Base-by-base conservation (phyloP, 53 echinoderm and acorn worm species). In the Paelopatides confundens region DNA sequence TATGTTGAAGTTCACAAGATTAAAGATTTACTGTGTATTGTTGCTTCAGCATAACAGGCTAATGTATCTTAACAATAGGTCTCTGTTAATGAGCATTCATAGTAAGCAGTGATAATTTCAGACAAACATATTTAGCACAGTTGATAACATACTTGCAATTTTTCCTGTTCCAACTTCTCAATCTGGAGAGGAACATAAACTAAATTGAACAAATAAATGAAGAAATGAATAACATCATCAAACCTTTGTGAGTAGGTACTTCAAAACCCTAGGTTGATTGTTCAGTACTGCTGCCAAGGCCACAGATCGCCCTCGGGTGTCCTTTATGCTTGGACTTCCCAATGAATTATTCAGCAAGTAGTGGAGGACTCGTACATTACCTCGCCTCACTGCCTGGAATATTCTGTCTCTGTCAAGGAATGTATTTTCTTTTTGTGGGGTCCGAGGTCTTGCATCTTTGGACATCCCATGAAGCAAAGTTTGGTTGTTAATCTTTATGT, bases 241-340 rank as follows among this genome's bases (percentile, higher is more conserved):
- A 69, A 98, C 99, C 99, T 99, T 99, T 86, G 93, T 90, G 12
- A 99, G 82, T 5, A 96, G 90, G 78, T 92, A 99, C 66, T 94
- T 94, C 40, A 99, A 65, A 49, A 90, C 87, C 35, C 62, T 87
- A 26, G 88, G 93, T 69, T 96, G 95, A 66, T 99, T 94, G 76
- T 92, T 87, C 89, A 96, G 84, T 31, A 96, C 96, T 15, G 96
- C 88, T 31, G 91, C 89, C 89, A 99, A 99, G 14, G 91, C 87
- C 8, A 99, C 50, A 1, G 99, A 89, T 29, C 94, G 88, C 35
- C 91, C 91, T 5, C 89, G 87, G 35, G 88, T 58, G 40, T 96
- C 96, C 70, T 68, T 83, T 23, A 87, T 78, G 50, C 47, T 71
- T 15, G 90, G 74, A 54, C 88, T 86, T 36, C 89, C 78, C 62